Base-by-base conservation (phyloP, 2,888 invertebrate species). In the Calameuta pallipes region DNA sequence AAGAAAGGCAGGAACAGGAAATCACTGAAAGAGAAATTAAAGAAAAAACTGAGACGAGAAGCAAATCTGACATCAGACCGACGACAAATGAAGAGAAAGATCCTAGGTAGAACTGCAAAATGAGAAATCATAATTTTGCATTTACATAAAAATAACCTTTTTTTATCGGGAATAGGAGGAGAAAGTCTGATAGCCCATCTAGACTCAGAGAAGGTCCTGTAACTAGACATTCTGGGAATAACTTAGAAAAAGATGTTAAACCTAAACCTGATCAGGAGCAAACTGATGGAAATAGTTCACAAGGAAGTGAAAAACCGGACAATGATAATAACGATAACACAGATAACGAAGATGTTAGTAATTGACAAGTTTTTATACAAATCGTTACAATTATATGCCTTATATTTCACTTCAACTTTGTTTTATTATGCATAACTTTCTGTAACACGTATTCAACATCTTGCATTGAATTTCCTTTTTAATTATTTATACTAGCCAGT, bases 131-230 rank as follows among this genome's bases (percentile, higher is more conserved):
- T 35, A 75, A 34, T 70, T 70, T 75, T 71, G 30, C 3, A 69
- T 75, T 77, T 74, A 37, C 56, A 73, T 37, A 13, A 31, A 34
- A 68, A 34, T 56, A 78, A 74, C 75, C 70, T 12, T 78, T 23
- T 23, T 56, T 56, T 23, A 23, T 23, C 2, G 56, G 23, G 23
- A 23, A 56, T 33, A 71, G 71, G 33, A 71, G 71, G 31, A 71
- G 71, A 77, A 90, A 91, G 79, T 87, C 87, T 12, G 89, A 89
- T 76, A 90, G 90, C 76, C 90, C 90, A 33, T 85, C 77, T 74
- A 88, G 91, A 82, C 84, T 85, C 76, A 87, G 90, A 70, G 90
- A 91, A 82, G 89, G 90, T 36, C 91, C 91, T 31, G 90, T 91
- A 11, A 91, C 91, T 6, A 87, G 91, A 83, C 82, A 88, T 11